phyloP scores from a whole-genome alignment of 2,888 invertebrate genomes.

The Eledona agricola region DNA sequence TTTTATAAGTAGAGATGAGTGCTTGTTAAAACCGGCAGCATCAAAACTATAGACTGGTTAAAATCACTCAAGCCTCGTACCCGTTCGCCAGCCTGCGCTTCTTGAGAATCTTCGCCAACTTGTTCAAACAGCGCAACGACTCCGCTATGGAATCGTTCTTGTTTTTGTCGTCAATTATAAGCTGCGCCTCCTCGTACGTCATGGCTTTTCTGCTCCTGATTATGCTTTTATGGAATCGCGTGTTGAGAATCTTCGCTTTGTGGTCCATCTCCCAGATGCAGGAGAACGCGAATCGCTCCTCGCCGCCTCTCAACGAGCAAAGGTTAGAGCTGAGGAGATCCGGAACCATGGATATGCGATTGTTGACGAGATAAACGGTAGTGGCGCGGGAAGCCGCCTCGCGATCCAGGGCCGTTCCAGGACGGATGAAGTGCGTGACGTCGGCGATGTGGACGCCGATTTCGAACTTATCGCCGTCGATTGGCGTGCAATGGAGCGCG shows the following conservation, averaged over 20 bases:
- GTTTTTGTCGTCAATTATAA: constrained; percentile 84
- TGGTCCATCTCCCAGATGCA: constrained; percentile 93
- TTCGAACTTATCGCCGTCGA: constrained; percentile 79
- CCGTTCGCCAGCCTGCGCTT: constrained; percentile 85
- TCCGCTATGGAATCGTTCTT: constrained; percentile 76
- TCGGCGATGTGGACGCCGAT: constrained; percentile 99
- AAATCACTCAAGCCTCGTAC: constrained; percentile 61
- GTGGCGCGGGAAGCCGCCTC: constrained; percentile 95
- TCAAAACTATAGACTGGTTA: too few species aligned
- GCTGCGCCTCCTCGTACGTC: constrained; percentile 97
- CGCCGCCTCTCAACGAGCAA: constrained; percentile 91
- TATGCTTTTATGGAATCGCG: constrained; percentile 90
- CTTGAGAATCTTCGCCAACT: constrained; percentile 91
- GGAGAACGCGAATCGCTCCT: constrained; percentile 94
- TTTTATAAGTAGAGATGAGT: too few species aligned
- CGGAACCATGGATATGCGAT: constrained; percentile 87
- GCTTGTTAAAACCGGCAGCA: too few species aligned
- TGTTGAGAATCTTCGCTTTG: constrained; percentile 81
- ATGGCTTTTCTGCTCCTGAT: constrained; percentile 91
- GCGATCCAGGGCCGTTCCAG: constrained; percentile 88
- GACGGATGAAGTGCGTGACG: constrained; percentile 96
- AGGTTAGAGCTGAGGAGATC: constrained; percentile 93
- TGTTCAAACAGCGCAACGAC: constrained; percentile 84
- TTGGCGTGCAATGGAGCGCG: constrained; percentile 86
- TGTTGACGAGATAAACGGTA: constrained; percentile 95